Evolutionary conservation across 2,888 invertebrate species (phyloP), one percentile per base, ranked within the genome.

Genomic region (Petrophora chlorosata): DNA sequence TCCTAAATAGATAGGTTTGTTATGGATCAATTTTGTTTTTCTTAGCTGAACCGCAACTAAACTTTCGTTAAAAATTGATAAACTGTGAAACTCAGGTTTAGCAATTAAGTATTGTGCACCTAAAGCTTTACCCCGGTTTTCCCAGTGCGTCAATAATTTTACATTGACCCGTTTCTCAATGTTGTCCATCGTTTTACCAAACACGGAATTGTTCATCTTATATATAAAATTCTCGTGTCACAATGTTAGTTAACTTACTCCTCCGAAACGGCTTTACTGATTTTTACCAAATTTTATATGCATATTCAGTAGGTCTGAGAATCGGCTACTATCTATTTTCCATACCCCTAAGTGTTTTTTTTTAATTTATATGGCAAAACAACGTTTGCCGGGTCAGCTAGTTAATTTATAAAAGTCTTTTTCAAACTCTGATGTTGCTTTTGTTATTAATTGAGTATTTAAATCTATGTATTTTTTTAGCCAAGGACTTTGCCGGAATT

Each of bases 401-500:
- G n/a, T n/a, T n/a, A n/a, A n/a, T n/a, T n/a, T n/a, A n/a, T n/a
- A n/a, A n/a, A n/a, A n/a, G n/a, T n/a, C n/a, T n/a, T n/a, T n/a
- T n/a, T n/a, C n/a, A n/a, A n/a, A n/a, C n/a, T n/a, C n/a, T n/a
- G n/a, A n/a, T n/a, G n/a, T n/a, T n/a, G n/a, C n/a, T n/a, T n/a
- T n/a, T n/a, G n/a, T n/a, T n/a, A n/a, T n/a, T n/a, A n/a, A n/a
- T n/a, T n/a, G n/a, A n/a, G n/a, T n/a, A n/a, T n/a, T n/a, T n/a
- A n/a, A n/a, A n/a, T n/a, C 40, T 5, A 50, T 44, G 5, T 51
- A 52, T 9, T 22, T 9, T 29, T 48, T 45, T n/a, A 56, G 25
- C 55, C 55, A 57, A 5, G 26, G 30, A 16, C 17, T 29, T 34
- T 56, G 57, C 3, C 45, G 44, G 19, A 61, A 61, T 12, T 40